Evolutionary conservation across 2,797 vertebrate species (phyloP), one percentile per base, ranked within the genome.

Genomic region (Lophotriccus pileatus): DNA sequence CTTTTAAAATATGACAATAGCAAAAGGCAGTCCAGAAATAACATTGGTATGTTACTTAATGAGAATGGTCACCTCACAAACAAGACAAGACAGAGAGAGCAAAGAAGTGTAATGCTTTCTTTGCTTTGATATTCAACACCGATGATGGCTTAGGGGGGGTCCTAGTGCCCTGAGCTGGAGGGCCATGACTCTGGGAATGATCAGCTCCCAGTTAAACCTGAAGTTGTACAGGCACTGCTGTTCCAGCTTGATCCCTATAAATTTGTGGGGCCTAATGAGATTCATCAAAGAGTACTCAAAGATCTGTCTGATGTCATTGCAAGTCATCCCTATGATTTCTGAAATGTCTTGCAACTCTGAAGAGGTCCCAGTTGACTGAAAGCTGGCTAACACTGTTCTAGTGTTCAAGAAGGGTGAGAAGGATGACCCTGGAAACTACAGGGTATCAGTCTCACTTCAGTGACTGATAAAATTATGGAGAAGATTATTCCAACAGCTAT

Each of bases 341-440:
- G 32, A 39, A 63, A 5, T 30, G 9, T 43, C 9, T 49, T 56
- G 36, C 13, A 24, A 76, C 43, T 25, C 27, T 50, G 32, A 36
- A 41, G 32, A 43, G 10, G 19, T 49, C 36, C 20, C 23, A 44
- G 13, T 21, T 37, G 9, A 24, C n/a, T 37, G n/a, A 58, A 76
- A 83, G 11, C 14, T 63, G 43, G 4, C 2, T 63, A 56, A 69
- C 0, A 1, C 20, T n/a, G 7, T 28, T 11, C 19, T 1, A 6
- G 3, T 25, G 49, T 56, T 63, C 20, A 56, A n/a, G 41, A 62
- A 37, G 0, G 0, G 41, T 27, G 24, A 62, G n/a, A 58, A 50
- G 16, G 36, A 68, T 49, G 15, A n/a, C 23, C 7, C 5, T 49
- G 36, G 78, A 49, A 82, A 69, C 23, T n/a, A 49, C 7, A 49